These are phyloP conservation scores for Heliornis fulica DNA, from an alignment of 2,113 vertebrate species.

Conservation along the genomic window DNA sequence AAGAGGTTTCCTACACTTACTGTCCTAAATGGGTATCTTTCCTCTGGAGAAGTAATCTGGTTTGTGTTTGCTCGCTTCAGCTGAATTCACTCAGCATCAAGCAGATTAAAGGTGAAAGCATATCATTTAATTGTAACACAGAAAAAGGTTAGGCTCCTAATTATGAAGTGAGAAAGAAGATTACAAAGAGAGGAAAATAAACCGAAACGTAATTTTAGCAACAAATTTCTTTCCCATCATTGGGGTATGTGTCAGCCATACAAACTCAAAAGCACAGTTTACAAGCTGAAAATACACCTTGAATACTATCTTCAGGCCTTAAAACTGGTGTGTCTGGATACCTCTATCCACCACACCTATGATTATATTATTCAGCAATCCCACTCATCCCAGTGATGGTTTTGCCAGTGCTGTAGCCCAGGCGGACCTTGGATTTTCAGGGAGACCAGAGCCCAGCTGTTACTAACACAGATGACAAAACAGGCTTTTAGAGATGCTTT, in stretches of 20 bases:
- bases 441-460: not conserved
- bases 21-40: not conserved
- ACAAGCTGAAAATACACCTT: not conserved
- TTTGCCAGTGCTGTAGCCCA: not conserved
- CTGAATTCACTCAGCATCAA: not conserved
- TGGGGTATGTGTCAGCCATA: rapidly evolving
- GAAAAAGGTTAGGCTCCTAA: not conserved
- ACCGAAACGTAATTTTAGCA: not conserved
- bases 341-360: not conserved
- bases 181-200: not conserved
- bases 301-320: not conserved
- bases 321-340: not conserved
- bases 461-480: not conserved
- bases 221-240: not conserved
- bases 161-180: not conserved
- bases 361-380: not conserved
- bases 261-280: not conserved
- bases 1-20: not conserved
- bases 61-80: not conserved
- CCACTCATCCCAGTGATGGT: not conserved
- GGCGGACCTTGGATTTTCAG: not conserved
- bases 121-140: not conserved
- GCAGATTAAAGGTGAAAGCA: not conserved
- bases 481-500: not conserved
- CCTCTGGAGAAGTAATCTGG: not conserved